Percentiles rank a stretch among this genome's conserved stretches.
These are phyloP conservation scores for Rhipidura dahli DNA, from an alignment of 2,113 vertebrate genomes.

Conservation along the genomic window DNA sequence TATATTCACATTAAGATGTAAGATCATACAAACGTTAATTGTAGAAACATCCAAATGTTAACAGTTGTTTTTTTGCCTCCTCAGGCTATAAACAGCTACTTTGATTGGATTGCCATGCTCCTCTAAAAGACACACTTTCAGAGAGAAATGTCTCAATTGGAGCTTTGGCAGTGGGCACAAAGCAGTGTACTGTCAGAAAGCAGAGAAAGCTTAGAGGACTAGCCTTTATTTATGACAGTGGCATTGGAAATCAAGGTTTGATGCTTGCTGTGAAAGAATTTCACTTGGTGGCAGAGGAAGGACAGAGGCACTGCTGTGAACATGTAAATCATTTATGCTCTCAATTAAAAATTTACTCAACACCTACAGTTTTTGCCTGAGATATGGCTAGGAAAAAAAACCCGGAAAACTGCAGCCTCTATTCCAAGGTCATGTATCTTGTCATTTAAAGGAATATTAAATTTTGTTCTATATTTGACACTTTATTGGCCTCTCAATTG, in stretches of 20 bases:
- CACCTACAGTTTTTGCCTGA: not conserved
- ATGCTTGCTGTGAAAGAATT: not conserved
- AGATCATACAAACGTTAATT: not conserved
- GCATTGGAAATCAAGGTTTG: not conserved
- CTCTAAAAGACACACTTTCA: not conserved
- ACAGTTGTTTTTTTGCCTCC: slow-evolving; percentile 9
- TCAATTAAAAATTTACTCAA: slow-evolving; percentile 41
- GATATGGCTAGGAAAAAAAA: not conserved
- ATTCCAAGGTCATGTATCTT: not conserved
- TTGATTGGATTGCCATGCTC: not conserved
- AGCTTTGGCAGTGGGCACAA: not conserved
- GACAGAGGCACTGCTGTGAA: not conserved
- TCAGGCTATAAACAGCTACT: slow-evolving; percentile 1
- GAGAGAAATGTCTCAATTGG: not conserved
- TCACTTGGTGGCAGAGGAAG: not conserved
- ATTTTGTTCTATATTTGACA: not conserved
- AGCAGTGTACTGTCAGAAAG: not conserved
- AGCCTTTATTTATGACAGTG: not conserved
- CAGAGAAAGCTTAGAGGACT: not conserved
- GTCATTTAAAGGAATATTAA: not conserved
- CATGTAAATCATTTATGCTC: slow-evolving; percentile 8
- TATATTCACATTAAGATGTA: not conserved
- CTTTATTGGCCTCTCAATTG: not conserved
- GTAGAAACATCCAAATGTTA: not conserved
- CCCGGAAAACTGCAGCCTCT: not conserved